Evolutionary conservation across 2,113 vertebrate species (phyloP).

Genomic region (Motacilla tschutschensis): DNA sequence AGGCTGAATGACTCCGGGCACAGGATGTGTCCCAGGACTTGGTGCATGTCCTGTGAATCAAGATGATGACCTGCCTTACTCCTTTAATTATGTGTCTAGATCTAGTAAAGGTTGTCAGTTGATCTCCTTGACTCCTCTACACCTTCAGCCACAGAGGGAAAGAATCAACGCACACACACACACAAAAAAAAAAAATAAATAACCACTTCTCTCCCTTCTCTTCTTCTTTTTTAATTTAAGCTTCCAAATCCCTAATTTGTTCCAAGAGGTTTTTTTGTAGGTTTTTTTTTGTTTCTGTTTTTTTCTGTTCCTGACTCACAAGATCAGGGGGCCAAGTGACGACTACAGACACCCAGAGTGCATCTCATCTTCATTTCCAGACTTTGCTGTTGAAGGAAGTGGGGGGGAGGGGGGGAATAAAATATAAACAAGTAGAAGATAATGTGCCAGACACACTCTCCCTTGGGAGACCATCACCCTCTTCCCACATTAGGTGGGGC

Average conservation of each 20-base stretch:
- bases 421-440: constrained; percentile 24
- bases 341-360: neutral
- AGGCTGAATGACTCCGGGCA: neutral
- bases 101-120: neutral
- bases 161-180: neutral
- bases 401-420: neutral
- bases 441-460: neutral
- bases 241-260: neutral
- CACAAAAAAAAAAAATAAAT: neutral
- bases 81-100: neutral
- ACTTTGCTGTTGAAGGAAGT: neutral
- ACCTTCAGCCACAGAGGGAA: neutral
- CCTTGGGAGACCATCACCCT: neutral
- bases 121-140: neutral
- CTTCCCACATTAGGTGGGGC: constrained; percentile 29
- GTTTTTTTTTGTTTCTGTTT: too few relatives aligned
- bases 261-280: neutral
- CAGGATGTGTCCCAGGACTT: neutral
- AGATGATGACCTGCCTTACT: neutral
- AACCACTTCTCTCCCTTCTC: neutral
- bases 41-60: neutral
- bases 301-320: neutral
- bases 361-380: constrained; percentile 17
- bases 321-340: neutral
- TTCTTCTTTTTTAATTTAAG: neutral